These are phyloP conservation scores for Setipinna tenuifilis DNA, from an alignment of 2,797 vertebrate genomes.

Conservation along the genomic window DNA sequence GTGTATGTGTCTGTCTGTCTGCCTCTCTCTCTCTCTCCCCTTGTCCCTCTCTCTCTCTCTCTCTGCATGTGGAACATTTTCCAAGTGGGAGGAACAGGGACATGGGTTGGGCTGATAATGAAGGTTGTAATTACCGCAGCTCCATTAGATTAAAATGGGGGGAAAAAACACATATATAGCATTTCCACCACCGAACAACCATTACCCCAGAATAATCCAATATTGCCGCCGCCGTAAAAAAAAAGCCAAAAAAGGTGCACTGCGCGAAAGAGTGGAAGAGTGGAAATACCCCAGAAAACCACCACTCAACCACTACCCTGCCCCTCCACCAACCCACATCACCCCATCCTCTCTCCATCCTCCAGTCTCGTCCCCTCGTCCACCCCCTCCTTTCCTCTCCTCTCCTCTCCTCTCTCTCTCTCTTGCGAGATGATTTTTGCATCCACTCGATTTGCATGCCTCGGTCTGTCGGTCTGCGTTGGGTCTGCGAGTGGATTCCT, in stretches of 20 bases:
- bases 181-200: conserved; percentile 1
- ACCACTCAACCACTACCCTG: too few relatives aligned
- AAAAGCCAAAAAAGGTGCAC: background rate
- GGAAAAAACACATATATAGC: too few relatives aligned
- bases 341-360: too few relatives aligned
- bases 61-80: too few relatives aligned
- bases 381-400: too few relatives aligned
- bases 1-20: too few relatives aligned
- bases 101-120: conserved; percentile 5
- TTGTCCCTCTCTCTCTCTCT: background rate
- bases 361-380: too few relatives aligned
- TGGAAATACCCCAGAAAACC: background rate
- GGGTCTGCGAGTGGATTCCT: conserved; percentile 39
- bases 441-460: conserved; percentile 45
- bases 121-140: conserved; percentile 9
- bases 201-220: conserved; percentile 7
- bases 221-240: too few relatives aligned
- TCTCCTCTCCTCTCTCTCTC: background rate
- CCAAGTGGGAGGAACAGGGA: background rate
- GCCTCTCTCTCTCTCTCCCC: background rate
- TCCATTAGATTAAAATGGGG: conserved; percentile 27
- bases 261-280: background rate
- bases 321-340: too few relatives aligned
- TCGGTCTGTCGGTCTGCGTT: background rate
- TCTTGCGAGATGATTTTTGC: conserved; percentile 23